These are phyloP conservation scores for Kradibia gibbosae DNA, from an alignment of 1,140 invertebrate genomes.

Conservation along the genomic window DNA sequence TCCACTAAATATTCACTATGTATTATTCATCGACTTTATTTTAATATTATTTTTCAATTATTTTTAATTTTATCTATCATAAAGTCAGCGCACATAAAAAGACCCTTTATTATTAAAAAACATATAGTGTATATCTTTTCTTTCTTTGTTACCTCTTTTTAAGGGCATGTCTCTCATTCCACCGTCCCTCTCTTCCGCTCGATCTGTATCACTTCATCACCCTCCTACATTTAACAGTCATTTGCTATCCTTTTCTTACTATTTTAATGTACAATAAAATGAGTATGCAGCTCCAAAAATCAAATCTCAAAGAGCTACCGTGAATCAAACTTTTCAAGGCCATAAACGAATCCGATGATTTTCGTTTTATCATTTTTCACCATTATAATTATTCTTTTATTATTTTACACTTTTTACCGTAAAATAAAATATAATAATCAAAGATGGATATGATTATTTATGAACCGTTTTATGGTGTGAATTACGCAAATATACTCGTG, in stretches of 20 bases:
- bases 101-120: conserved; percentile 12
- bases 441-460: conserved; percentile 42
- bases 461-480: conserved; percentile 39
- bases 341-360: conserved; percentile 40
- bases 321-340: conserved; percentile 37
- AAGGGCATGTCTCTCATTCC: too few relatives aligned
- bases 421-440: conserved; percentile 21
- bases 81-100: conserved; percentile 15
- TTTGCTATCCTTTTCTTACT: background rate
- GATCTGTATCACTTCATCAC: background rate
- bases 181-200: conserved; percentile 23
- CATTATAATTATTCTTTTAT: background rate
- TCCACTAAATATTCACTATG: too few relatives aligned
- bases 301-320: conserved; percentile 37
- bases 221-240: background rate
- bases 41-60: conserved; percentile 32
- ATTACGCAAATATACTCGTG: conserved; percentile 25
- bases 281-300: conserved; percentile 32
- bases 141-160: background rate
- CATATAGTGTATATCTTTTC: conserved; percentile 13
- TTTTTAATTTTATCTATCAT: conserved; percentile 6
- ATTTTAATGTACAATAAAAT: conserved; percentile 18
- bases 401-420: background rate
- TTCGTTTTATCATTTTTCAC: conserved; percentile 25
- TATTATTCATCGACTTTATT: background rate